These are phyloP conservation scores for Dynastes grantii DNA, from an alignment of 2,888 invertebrate species.

Conservation along the genomic window DNA sequence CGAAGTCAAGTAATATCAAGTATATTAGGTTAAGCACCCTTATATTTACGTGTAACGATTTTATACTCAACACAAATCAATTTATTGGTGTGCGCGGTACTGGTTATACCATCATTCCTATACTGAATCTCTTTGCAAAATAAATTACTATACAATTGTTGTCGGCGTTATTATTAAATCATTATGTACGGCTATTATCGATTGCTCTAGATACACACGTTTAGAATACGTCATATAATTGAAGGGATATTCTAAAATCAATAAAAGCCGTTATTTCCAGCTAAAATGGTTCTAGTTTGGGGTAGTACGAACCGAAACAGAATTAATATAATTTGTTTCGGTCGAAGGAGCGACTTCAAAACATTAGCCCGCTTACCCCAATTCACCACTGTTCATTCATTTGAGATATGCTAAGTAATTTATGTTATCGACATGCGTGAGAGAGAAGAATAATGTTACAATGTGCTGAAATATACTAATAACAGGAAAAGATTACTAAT, in stretches of 20 bases:
- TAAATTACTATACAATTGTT: conserved; percentile 27
- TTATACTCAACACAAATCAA: conserved; percentile 7
- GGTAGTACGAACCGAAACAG: conserved; percentile 48
- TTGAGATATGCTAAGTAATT: conserved; percentile 22
- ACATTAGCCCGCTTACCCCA: conserved; percentile 11
- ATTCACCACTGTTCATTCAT: conserved; percentile 12
- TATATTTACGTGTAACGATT: background rate
- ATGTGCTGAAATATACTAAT: background rate
- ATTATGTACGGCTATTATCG: conserved; percentile 33
- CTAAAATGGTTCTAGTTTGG: conserved; percentile 35
- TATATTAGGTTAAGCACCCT: background rate
- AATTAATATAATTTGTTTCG: conserved; percentile 48
- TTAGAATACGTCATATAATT: conserved; percentile 50
- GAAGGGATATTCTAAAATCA: conserved; percentile 49
- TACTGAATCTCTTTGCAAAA: conserved; percentile 20
- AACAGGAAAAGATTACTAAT: background rate
- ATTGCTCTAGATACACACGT: conserved; percentile 48
- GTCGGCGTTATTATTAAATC: conserved; percentile 24
- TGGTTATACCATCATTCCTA: conserved; percentile 15
- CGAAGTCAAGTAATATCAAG: too few relatives aligned
- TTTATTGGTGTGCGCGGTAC: conserved; percentile 16
- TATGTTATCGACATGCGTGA: background rate
- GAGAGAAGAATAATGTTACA: background rate
- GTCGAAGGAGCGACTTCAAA: conserved; percentile 43
- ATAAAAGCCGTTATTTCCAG: conserved; percentile 47